Evolutionary conservation across 1,140 invertebrate species (phyloP), one percentile per base, ranked within the genome.

Genomic region (Brachionus paranguensis): DNA sequence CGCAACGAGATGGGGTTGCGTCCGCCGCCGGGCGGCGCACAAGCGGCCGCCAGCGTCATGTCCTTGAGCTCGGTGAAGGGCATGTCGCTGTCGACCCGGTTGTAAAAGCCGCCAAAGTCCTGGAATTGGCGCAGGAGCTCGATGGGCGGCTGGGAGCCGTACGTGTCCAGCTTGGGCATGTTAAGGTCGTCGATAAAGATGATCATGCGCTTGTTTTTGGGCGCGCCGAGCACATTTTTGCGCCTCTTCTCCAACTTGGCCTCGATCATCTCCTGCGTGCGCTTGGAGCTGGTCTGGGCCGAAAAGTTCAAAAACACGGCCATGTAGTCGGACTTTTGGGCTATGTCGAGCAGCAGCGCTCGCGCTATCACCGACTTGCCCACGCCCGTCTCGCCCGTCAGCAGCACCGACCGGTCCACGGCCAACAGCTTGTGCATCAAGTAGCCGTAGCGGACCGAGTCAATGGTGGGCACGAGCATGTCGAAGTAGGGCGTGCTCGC

Each of bases 291-390:
- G 0, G 94, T 96, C 90, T 95, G 94, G 0, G 94, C 94, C 0
- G 94, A 95, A 89, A 96, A 95, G 87, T 95, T 95, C 5, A 96
- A 90, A 84, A 93, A 93, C 4, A 94, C 91, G 0, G 94, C 92
- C 14, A 95, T 91, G 87, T 93, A 94, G 11, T 88, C 87, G 6
- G 91, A 91, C 11, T 91, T 90, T 1, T 91, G 88, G 24, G 91
- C 88, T 68, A 95, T 91, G 14, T 90, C 91, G 41, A 92, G 92
- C 33, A 96, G 88, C 7, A 93, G 92, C 37, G 92, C 91, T 86
- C 93, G 92, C 1, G 94, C 93, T 76, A 95, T 92, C 1, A 95
- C 93, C 10, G 94, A 94, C 91, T 96, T 95, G 68, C 94, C 94
- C 60, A 95, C 94, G 76, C 89, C 89, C 29, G 88, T 89, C 7